phyloP scores from a whole-genome alignment of 2,113 vertebrate species.

The Excalfactoria chinensis region DNA sequence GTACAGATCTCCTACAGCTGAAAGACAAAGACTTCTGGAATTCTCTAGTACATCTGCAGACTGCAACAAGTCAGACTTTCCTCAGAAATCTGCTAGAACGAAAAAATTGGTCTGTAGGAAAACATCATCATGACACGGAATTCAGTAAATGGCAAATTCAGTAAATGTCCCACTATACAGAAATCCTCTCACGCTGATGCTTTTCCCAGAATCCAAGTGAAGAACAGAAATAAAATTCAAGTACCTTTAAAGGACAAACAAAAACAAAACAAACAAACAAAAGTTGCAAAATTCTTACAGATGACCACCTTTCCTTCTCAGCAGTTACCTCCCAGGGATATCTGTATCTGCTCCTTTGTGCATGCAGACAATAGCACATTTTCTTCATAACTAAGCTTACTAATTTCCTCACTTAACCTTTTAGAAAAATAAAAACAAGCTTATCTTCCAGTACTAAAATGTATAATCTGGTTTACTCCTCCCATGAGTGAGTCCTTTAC shows the following conservation, averaged over 20 bases:
- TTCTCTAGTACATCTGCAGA: not conserved
- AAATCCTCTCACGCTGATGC: not conserved
- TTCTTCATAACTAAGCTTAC: not conserved
- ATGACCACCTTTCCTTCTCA: not conserved
- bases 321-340: not conserved
- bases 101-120: not conserved
- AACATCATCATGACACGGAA: not conserved
- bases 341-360: not conserved
- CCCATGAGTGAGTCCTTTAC: not conserved
- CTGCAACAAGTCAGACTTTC: not conserved
- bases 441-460: slow-evolving; percentile 2
- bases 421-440: not conserved
- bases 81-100: not conserved
- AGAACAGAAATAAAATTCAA: slow-evolving; percentile 49
- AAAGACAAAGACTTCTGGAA: not conserved
- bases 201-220: not conserved
- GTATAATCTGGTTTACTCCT: not conserved
- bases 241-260: slow-evolving; percentile 22
- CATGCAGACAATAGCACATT: not conserved
- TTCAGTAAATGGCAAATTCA: not conserved
- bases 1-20: not conserved
- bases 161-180: not conserved
- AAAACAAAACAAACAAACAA: no score
- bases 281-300: not conserved
- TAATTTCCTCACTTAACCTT: not conserved